These are phyloP conservation scores for Condylura cristata DNA, from an alignment of 2,113 vertebrate genomes.

Conservation along the genomic window DNA sequence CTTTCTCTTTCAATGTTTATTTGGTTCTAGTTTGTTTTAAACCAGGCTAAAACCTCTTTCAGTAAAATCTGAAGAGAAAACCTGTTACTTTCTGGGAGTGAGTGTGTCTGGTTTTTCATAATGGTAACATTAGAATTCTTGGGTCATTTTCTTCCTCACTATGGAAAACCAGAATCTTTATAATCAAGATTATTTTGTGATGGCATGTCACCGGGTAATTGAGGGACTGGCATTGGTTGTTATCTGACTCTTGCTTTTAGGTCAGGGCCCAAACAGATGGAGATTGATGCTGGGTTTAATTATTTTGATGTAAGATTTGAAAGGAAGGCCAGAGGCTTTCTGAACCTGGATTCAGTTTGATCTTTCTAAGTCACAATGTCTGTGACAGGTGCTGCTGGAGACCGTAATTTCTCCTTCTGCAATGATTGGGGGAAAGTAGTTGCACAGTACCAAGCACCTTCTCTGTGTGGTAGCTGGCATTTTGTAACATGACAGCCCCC, in stretches of 20 bases:
- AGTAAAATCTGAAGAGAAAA: not conserved
- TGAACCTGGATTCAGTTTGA: not conserved
- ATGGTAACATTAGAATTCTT: not conserved
- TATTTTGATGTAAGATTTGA: conserved; percentile 31
- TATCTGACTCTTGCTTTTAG: not conserved
- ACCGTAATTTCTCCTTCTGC: not conserved
- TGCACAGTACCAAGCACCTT: not conserved
- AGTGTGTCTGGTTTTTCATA: not conserved
- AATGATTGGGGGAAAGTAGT: not conserved
- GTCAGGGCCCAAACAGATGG: conserved; percentile 9
- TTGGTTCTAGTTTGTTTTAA: not conserved
- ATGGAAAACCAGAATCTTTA: conserved; percentile 21
- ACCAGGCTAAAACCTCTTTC: not conserved
- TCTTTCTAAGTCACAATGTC: not conserved
- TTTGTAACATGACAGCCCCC: not conserved
- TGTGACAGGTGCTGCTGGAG: not conserved
- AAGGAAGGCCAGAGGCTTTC: not conserved
- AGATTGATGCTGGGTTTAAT: conserved; percentile 45
- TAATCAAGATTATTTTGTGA: conserved; percentile 29
- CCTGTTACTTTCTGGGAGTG: not conserved
- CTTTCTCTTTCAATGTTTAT: not conserved
- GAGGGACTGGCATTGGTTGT: not conserved
- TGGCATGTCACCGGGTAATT: not conserved
- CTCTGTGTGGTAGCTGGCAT: not conserved
- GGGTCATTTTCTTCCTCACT: not conserved